Evolutionary conservation across 2,888 invertebrate species (phyloP).

Genomic region (Drosophila eohydei): DNA sequence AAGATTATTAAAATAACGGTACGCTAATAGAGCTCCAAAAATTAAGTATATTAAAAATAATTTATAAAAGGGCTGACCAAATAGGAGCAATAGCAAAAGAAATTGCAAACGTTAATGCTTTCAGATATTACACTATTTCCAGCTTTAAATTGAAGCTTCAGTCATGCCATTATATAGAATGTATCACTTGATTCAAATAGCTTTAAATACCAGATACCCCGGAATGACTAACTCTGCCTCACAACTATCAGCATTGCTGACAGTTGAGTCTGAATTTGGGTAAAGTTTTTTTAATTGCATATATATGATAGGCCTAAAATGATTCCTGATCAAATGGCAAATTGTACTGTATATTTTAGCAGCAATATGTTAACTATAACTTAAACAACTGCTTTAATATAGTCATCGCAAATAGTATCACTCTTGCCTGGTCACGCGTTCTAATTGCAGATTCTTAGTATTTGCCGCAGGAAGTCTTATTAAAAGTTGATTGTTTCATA

Average conservation of each 20-base stretch:
- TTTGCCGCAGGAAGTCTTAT: not conserved
- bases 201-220: not conserved
- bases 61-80: not conserved
- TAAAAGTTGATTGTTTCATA: not conserved
- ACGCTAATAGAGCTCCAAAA: too few relatives aligned
- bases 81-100: not conserved
- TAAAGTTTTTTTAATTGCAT: not conserved
- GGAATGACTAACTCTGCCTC: not conserved
- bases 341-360: not conserved
- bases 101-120: not conserved
- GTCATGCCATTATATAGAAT: not conserved
- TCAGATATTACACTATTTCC: not conserved
- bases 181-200: not conserved
- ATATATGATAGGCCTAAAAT: not conserved
- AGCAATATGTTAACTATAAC: not conserved
- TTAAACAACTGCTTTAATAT: not conserved
- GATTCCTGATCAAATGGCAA: not conserved
- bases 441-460: not conserved
- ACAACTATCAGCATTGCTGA: not conserved
- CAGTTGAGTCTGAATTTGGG: not conserved
- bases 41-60: not conserved
- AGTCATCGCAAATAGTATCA: not conserved
- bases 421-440: not conserved
- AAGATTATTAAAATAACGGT: too few relatives aligned
- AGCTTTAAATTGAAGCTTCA: not conserved